Base-by-base conservation (phyloP, 30 jellyfish, hydroid and myxozoan genomes). In the Hydra vulgaris region DNA sequence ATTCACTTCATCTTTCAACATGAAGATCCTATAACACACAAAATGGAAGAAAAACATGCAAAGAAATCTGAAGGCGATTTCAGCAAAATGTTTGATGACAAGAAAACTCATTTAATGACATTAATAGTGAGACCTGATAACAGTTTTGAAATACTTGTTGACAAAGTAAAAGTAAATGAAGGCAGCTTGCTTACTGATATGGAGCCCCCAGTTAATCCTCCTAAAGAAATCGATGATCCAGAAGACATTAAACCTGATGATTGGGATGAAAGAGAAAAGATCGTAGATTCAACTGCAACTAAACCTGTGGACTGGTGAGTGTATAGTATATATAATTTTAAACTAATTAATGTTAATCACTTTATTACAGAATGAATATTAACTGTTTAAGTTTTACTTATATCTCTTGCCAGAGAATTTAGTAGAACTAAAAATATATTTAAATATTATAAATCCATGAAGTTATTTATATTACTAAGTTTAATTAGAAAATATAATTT, bases 261-360 rank as follows among this genome's bases (percentile, higher is more conserved):
- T 53, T 92, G 99, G 99, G 99, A 92, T 80, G 99, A 92, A 74
- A 55, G 99, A 53, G 99, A 92, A 79, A 81, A 87, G 77, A 92
- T 92, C 70, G 87, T 83, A 27, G 99, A 92, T 72, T 88, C 94
- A 21, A 55, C 77, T 52, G 95, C 96, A 7, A 85, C 76, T 54
- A 92, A 92, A 70, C 99, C 99, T 17, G 99, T 83, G 66, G 96
- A 92, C 82, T 92, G 99, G 99, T 92, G 79, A 73, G 94, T 76
- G 68, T 15, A 69, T 56, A 16, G 18, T 56, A 56, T 56, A 16
- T 56, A 56, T 17, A 56, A 56, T 56, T 16, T 16, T 16, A 56
- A 19, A 19, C 17, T 56, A n/a, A n/a, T n/a, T n/a, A n/a, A n/a
- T n/a, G n/a, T n/a, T n/a, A n/a, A n/a, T n/a, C n/a, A 16, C 18